phyloP scores from a whole-genome alignment of 2,888 invertebrate species.

The Scelioninae gen. 2 region DNA sequence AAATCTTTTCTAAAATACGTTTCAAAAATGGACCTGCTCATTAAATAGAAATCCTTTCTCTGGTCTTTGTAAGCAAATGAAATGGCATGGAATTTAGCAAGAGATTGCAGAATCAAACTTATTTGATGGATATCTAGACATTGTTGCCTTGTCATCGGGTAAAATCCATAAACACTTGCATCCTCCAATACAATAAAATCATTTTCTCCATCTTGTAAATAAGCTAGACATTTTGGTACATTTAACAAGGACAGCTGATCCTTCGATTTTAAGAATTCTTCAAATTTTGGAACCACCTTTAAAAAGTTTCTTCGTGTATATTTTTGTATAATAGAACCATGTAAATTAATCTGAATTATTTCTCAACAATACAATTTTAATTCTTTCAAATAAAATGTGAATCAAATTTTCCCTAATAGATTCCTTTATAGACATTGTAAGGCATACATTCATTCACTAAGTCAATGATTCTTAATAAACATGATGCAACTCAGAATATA shows the following conservation, averaged over 20 bases:
- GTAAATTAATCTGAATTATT: too few species aligned
- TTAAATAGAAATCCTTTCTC: slow-evolving; percentile 70
- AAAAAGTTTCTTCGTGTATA: too few species aligned
- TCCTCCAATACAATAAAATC: slow-evolving; percentile 75
- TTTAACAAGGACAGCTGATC: slow-evolving; percentile 61
- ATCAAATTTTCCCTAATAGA: too few species aligned
- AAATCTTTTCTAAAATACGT: slow-evolving; percentile 67
- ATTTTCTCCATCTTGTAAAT: slow-evolving; percentile 73
- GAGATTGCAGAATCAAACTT: slow-evolving; percentile 69
- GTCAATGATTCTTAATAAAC: too few species aligned
- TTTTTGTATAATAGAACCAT: too few species aligned
- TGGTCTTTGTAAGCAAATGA: slow-evolving; percentile 75
- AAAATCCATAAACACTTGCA: slow-evolving; percentile 71
- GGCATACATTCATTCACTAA: too few species aligned
- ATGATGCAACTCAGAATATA: too few species aligned
- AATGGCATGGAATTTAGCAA: slow-evolving; percentile 76
- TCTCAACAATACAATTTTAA: too few species aligned
- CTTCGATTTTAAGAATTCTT: slow-evolving; percentile 66
- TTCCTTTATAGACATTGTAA: too few species aligned
- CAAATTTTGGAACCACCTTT: slow-evolving; percentile 68
- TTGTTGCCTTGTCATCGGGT: slow-evolving; percentile 67
- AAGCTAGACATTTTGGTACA: slow-evolving; percentile 70
- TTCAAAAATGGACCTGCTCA: slow-evolving; percentile 65
- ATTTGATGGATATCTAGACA: slow-evolving; percentile 69
- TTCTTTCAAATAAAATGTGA: too few species aligned